A percentile compares a stretch with the other conserved stretches of the same genome.
Evolutionary conservation across 2,113 vertebrate genomes (phyloP).

Genomic region (Ursus arctos): DNA sequence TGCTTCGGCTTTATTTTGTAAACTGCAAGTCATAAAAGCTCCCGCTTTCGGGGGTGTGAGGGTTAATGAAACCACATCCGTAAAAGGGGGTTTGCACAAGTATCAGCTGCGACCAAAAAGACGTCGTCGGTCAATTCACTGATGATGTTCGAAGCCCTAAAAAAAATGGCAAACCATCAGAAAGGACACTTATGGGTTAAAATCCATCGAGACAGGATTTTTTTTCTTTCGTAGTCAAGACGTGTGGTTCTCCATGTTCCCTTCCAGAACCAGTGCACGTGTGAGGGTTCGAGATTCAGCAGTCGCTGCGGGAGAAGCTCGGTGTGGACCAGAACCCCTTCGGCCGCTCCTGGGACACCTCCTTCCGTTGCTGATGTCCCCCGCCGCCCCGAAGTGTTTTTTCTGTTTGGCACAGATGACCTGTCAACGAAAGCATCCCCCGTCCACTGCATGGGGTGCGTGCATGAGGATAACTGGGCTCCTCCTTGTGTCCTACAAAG

Average conservation of each 20-base stretch:
- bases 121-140: not conserved
- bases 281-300: not conserved
- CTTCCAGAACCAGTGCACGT: not conserved
- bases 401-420: not conserved
- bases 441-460: fast-evolving
- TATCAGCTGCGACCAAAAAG: not conserved
- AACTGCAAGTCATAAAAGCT: not conserved
- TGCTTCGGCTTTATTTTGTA: not conserved
- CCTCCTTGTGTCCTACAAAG: not conserved
- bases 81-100: too few relatives aligned
- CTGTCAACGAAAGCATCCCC: too few relatives aligned
- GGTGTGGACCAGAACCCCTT: fast-evolving
- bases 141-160: not conserved
- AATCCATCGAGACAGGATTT: too few relatives aligned
- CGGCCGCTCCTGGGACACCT: fast-evolving
- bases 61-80: fast-evolving
- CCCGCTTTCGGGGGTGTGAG: not conserved
- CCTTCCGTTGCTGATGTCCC: fast-evolving
- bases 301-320: fast-evolving
- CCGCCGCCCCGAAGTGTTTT: fast-evolving
- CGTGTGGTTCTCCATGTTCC: fast-evolving
- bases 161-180: not conserved
- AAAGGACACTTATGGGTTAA: not conserved
- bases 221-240: too few relatives aligned
- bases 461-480: fast-evolving